Percentiles rank a stretch among this genome's conserved stretches.
Conservation (phyloP, 2,113 vertebrate genomes). For the Elaphurus davidianus region DNA sequence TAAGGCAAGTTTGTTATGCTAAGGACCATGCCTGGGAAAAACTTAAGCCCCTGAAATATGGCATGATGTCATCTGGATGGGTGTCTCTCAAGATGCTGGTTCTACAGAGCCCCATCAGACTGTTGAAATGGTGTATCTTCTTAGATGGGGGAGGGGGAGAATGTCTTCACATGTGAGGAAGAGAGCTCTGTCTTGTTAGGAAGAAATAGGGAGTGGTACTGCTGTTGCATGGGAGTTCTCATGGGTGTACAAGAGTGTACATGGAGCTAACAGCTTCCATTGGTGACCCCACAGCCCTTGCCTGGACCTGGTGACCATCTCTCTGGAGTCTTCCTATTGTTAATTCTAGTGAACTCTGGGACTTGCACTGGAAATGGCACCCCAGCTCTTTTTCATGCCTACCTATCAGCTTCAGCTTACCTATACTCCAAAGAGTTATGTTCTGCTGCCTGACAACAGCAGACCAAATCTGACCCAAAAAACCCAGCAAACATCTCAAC, state of each 20-base stretch:
- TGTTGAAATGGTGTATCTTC: not conserved
- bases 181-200: not conserved
- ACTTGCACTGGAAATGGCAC: not conserved
- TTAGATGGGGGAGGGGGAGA: not conserved
- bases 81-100: not conserved
- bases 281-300: not conserved
- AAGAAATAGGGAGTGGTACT: not conserved
- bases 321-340: not conserved
- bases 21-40: not conserved
- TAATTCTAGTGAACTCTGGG: not conserved
- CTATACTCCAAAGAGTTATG: not conserved
- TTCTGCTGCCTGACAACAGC: not conserved
- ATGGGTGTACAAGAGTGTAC: not conserved
- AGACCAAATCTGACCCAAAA: not conserved
- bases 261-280: not conserved
- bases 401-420: not conserved
- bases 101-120: not conserved
- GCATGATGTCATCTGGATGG: not conserved
- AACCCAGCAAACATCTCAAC: not conserved
- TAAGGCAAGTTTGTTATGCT: not conserved
- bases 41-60: not conserved
- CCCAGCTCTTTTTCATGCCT: not conserved
- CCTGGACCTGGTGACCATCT: not conserved
- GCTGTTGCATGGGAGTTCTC: not conserved
- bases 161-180: not conserved